Evolutionary conservation across 1,140 invertebrate genomes (phyloP).

Genomic region (Macrocentrus cingulum): DNA sequence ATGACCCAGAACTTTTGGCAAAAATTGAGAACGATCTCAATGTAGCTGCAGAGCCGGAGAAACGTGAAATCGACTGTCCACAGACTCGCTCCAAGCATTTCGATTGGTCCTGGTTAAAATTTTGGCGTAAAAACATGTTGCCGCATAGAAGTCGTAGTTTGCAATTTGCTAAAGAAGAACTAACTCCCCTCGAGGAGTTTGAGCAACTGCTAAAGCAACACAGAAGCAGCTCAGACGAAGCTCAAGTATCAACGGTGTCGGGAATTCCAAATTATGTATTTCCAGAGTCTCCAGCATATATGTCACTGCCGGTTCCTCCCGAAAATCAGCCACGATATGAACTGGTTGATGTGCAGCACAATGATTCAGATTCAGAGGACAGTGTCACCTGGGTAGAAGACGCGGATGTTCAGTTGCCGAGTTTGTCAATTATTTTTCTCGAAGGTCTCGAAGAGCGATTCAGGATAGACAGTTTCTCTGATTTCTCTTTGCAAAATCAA

Average conservation of each 20-base stretch:
- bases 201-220: not conserved
- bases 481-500: not conserved
- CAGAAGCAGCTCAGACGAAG: not conserved
- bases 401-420: not conserved
- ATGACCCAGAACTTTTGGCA: not conserved
- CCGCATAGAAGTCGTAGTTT: not conserved
- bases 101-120: no score
- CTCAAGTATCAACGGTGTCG: not conserved
- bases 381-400: no score
- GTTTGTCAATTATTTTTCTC: not conserved
- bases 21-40: no score
- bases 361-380: no score
- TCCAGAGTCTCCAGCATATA: no score
- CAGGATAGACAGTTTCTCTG: not conserved
- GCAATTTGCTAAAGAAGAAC: not conserved
- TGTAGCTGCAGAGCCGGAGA: no score
- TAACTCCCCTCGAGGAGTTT: slow-evolving; percentile 17
- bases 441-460: not conserved
- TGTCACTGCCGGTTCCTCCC: no score
- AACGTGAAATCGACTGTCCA: no score
- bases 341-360: no score
- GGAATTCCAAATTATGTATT: not conserved
- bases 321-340: no score
- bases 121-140: not conserved
- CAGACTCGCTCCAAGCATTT: no score